Base-by-base conservation (phyloP, 1,140 invertebrate genomes). In the Lordiphosa stackelbergi region DNA sequence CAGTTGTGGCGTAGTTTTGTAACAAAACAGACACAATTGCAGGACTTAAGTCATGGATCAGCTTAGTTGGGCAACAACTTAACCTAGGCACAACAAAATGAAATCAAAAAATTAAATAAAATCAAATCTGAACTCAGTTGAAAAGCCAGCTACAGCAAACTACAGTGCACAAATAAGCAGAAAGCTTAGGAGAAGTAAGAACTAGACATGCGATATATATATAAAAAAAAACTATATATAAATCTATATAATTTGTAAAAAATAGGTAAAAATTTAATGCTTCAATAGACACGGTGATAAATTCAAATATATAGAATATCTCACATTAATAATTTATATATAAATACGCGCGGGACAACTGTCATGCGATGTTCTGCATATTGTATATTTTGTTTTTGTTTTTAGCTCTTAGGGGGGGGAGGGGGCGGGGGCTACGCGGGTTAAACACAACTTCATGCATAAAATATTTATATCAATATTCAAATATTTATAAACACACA, bases 281-380 rank as follows among this genome's bases (percentile, higher is more conserved):
- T 57, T 53, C 49, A 53, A 53, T 22, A 66, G 58, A 43, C 53
- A 37, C 51, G 61, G 65, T 77, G 83, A 84, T 78, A 70, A 84
- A 83, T 84, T 83, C 78, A 84, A 70, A 71, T 16, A 34, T 12
- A 42, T 24, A 28, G 56, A 71, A 84, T 84, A 77, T 83, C 75
- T 83, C 71, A 73, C 77, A 83, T 83, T 61, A 83, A 83, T 83
- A 73, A 84, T 83, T 83, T 83, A 84, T 83, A 70, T 57, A 70
- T n/a, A 16, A 66, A 83, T 84, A 77, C 77, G 64, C 77, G 65
- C 51, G 77, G 77, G 77, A 83, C 77, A 73, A 83, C 72, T 83
- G 77, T 83, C 77, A 83, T 83, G 73, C 77, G 31, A 53, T 57
- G 31, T 53, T 60, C 56, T 61, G 35, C 62, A 45, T 68, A 36